Evolutionary conservation across 2,888 invertebrate species (phyloP).

Genomic region (Euphydryas editha): DNA sequence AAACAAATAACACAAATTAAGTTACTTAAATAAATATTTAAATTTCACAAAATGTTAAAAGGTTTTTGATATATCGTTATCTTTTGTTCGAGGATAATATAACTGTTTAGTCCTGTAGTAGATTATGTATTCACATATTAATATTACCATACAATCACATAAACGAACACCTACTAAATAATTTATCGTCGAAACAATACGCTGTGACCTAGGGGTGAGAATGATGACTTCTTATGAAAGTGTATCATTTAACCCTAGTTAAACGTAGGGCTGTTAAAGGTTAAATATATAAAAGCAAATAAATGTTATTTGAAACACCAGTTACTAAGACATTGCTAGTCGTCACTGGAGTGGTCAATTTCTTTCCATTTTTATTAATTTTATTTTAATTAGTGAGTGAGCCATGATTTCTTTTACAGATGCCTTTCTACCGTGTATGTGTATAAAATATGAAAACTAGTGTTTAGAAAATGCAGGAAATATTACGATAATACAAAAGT

Average conservation of each 20-base stretch:
- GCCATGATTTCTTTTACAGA: no score
- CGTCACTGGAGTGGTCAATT: constrained; percentile 7
- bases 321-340: constrained; percentile 45
- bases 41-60: no score
- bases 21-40: no score
- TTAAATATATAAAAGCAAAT: constrained; percentile 73
- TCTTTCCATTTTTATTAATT: neutral
- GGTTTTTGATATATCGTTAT: no score
- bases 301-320: constrained; percentile 57
- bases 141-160: constrained; percentile 49
- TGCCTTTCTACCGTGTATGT: no score
- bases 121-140: constrained; percentile 20
- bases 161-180: constrained; percentile 49
- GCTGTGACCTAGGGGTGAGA: constrained; percentile 64
- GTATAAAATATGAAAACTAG: no score
- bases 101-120: neutral
- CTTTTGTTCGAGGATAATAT: no score
- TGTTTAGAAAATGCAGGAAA: no score
- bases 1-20: no score
- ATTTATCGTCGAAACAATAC: constrained; percentile 65
- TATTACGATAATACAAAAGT: no score
- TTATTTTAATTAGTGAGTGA: neutral
- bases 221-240: constrained; percentile 63
- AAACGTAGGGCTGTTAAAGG: constrained; percentile 70
- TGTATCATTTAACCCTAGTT: constrained; percentile 78